Evolutionary conservation across 2,113 vertebrate genomes (phyloP), one percentile per base, ranked within the genome.

Genomic region (Phalacrocorax pelagicus): DNA sequence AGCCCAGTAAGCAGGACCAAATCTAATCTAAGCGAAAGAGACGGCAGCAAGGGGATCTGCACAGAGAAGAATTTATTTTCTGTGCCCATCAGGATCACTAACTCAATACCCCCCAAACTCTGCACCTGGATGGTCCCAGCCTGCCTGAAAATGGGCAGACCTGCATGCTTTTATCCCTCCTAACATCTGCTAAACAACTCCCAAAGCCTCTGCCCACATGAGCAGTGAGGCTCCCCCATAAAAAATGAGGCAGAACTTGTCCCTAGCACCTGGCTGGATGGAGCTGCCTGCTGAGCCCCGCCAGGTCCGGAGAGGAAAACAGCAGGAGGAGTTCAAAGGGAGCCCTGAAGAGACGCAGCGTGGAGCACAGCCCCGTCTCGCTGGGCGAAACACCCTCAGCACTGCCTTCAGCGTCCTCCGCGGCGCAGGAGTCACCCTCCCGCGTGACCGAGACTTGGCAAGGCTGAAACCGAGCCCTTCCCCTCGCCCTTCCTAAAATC

Each of bases 401-500:
- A 4, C 47, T 72, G 86, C 75, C 79, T 87, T 44, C 58, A 34
- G 84, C 61, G 0, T 42, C 69, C 92, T 54, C 85, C 2, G 0
- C 2, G 3, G 70, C 1, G 8, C 63, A 14, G 73, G 59, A 87
- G 54, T 61, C 81, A 49, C 40, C 40, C 77, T 84, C 84, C 94
- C 42, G 9, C 18, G 9, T 90, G 84, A 80, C 67, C 6, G 32
- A 69, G 77, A 42, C 61, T 94, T 67, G 77, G 81, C 96, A 52
- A 15, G 55, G 74, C 92, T 69, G 61, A 44, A 58, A 32, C 72
- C 8, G 2, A 87, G 88, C 93, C 91, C 92, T 90, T 92, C 70
- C 92, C 75, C 21, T 32, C 11, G 58, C 94, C 95, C 87, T 96
- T 92, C 93, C 82, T 51, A 61, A 93, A 93, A 81, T 58, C 86